Evolutionary conservation across 2,888 invertebrate species (phyloP).

Genomic region (Caenorhabditis sp.): DNA sequence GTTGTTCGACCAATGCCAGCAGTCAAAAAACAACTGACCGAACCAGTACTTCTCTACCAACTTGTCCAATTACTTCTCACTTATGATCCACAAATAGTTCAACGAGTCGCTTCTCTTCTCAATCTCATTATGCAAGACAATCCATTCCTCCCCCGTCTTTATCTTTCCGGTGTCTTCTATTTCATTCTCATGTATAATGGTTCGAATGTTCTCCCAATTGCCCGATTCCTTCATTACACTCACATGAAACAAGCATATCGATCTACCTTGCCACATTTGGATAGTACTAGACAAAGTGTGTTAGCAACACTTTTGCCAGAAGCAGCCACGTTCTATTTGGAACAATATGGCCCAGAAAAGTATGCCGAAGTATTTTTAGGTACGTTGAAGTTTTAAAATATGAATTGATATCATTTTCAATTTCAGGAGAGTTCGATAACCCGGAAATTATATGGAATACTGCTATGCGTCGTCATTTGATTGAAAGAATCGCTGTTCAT

Average conservation of each 20-base stretch:
- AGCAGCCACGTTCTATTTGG: conserved; percentile 97
- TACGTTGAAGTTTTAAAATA: not conserved
- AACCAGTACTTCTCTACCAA: conserved; percentile 88
- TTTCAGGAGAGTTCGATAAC: conserved; percentile 88
- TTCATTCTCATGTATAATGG: conserved; percentile 97
- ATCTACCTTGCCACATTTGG: conserved; percentile 78
- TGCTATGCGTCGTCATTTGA: conserved; percentile 95
- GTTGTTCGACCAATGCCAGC: conserved; percentile 93
- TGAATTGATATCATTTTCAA: no score
- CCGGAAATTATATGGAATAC: conserved; percentile 99
- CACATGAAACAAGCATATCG: conserved; percentile 95
- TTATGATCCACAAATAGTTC: conserved; percentile 94
- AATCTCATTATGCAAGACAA: conserved; percentile 79
- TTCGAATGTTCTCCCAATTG: conserved; percentile 93
- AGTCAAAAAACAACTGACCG: conserved; percentile 84
- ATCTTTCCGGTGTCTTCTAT: conserved; percentile 91
- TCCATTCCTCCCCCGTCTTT: conserved; percentile 90
- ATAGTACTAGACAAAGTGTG: conserved; percentile 47
- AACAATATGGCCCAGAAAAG: conserved; percentile 96
- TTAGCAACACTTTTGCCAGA: conserved; percentile 86
- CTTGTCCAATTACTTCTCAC: conserved; percentile 90
- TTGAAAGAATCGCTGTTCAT: conserved; percentile 95
- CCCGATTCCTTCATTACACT: conserved; percentile 89
- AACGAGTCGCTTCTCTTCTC: conserved; percentile 87
- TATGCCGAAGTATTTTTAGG: conserved; percentile 91